Base-by-base conservation (phyloP, 2,113 vertebrate genomes). In the Scomber colias region DNA sequence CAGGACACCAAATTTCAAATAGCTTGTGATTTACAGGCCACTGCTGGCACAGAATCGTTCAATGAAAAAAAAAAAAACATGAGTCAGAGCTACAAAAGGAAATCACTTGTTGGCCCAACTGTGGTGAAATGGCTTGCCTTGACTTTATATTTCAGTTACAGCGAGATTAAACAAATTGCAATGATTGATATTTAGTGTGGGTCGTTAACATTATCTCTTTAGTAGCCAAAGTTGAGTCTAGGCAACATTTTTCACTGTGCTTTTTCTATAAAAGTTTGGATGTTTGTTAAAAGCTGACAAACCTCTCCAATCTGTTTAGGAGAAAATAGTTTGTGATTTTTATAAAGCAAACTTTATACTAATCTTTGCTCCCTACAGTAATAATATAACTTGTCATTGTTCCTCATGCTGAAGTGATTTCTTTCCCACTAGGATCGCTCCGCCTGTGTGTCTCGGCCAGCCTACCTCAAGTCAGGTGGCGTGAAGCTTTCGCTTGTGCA, bases 381-480 rank as follows among this genome's bases (percentile, higher is more conserved):
- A 46, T 27, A 19, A 46, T 6, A 35, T 10, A 17, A 10, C 2
- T 31, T 68, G 5, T 48, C 24, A 11, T 44, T 4, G 21, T 50
- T 60, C 11, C 27, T 10, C 0, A 15, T 16, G 3, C 4, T 64
- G 5, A 35, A 4, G 1, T 60, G 4, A 50, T 15, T 11, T 50
- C 19, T 71, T 19, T 10, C 12, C 11, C 5, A 65, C 0, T 79
- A 99, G 97, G 94, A 95, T 72, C 92, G 87, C 80, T 66, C 95
- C 90, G 35, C 87, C 44, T 99, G 98, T 4, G 97, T 99, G 3
- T 99, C 97, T 27, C 93, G 97, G 0, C 97, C 95, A 15, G 94
- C 93, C 13, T 99, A 96, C 57, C 82, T 95, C 27, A 92, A 83
- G 15, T 92, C 92, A 0, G 86, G 87, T 1, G 97, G 97, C 77